phyloP scores from a whole-genome alignment of 2,888 invertebrate genomes.

The Tetragonula carbonaria region DNA sequence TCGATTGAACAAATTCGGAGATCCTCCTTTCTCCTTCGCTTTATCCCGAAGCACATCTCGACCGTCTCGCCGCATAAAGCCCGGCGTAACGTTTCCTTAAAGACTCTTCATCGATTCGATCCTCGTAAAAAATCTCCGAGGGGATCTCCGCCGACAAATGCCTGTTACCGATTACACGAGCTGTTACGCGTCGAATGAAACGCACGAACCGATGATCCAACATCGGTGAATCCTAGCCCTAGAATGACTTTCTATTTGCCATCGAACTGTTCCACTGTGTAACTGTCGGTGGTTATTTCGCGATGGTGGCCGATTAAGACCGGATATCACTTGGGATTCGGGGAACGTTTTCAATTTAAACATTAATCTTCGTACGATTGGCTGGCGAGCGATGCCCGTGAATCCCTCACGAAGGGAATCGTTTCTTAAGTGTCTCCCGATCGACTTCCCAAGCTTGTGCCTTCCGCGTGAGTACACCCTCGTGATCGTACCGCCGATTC shows the following conservation, averaged over 20 bases:
- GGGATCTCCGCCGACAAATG: slow-evolving; percentile 6
- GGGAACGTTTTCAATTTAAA: slow-evolving; percentile 75
- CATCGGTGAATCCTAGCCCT: slow-evolving; percentile 7
- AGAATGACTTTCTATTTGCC: slow-evolving; percentile 56
- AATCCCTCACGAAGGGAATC: slow-evolving; percentile 38
- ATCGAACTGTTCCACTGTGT: slow-evolving; percentile 34
- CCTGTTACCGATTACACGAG: slow-evolving; percentile 16
- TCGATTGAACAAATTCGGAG: too few relatives aligned
- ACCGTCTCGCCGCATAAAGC: not conserved
- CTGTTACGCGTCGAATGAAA: slow-evolving; percentile 36
- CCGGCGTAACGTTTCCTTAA: not conserved
- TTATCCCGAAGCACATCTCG: not conserved
- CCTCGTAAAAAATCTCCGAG: slow-evolving; percentile 25
- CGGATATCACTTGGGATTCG: slow-evolving; percentile 69
- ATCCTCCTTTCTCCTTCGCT: not conserved
- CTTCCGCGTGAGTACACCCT: not conserved
- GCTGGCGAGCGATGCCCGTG: slow-evolving; percentile 40
- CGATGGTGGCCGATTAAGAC: slow-evolving; percentile 51
- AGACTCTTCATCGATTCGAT: not conserved
- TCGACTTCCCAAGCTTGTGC: not conserved
- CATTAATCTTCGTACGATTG: slow-evolving; percentile 72
- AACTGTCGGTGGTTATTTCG: slow-evolving; percentile 27
- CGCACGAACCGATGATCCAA: not conserved
- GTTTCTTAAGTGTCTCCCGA: slow-evolving; percentile 35
- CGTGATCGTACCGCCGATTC: not conserved